Conservation (phyloP, 2,113 vertebrate genomes). For the Salvator merianae region DNA sequence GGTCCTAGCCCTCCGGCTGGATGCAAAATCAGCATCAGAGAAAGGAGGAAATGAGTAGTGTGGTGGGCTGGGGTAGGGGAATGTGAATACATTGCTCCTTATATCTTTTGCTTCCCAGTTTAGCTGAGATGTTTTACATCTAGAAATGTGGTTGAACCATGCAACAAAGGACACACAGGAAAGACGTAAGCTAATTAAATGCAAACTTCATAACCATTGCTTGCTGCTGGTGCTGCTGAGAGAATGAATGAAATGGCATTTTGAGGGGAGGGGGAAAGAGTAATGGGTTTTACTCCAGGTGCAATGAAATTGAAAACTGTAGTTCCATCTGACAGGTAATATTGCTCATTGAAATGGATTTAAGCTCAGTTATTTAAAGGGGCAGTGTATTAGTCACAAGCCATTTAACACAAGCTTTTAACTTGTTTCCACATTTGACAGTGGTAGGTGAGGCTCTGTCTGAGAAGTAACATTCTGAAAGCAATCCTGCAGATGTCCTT, state of each 20-base stretch:
- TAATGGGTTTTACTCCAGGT: constrained; percentile 67
- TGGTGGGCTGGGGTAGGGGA: neutral
- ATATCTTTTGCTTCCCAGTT: neutral
- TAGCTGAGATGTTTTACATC: neutral
- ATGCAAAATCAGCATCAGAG: constrained; percentile 14
- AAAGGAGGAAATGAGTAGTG: neutral
- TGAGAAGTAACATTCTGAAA: constrained; percentile 59
- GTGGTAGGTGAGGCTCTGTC: constrained; percentile 64
- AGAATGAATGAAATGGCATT: constrained; percentile 58
- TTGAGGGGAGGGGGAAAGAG: constrained; percentile 39
- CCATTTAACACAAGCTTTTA: constrained; percentile 82
- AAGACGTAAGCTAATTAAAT: constrained; percentile 26
- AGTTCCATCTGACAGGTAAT: constrained; percentile 70
- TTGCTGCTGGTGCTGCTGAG: constrained; percentile 24
- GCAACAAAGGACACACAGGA: constrained; percentile 32
- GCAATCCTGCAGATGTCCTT: constrained; percentile 30
- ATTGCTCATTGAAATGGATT: constrained; percentile 75
- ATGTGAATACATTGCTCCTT: neutral
- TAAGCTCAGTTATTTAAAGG: constrained; percentile 74
- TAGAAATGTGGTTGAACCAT: neutral
- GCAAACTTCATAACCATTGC: constrained; percentile 46
- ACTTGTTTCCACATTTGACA: constrained; percentile 71
- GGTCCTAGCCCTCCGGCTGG: neutral
- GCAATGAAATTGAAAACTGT: constrained; percentile 70
- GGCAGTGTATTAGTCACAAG: constrained; percentile 77